phyloP scores from a whole-genome alignment of 1,140 invertebrate species.

The Solen grandis region DNA sequence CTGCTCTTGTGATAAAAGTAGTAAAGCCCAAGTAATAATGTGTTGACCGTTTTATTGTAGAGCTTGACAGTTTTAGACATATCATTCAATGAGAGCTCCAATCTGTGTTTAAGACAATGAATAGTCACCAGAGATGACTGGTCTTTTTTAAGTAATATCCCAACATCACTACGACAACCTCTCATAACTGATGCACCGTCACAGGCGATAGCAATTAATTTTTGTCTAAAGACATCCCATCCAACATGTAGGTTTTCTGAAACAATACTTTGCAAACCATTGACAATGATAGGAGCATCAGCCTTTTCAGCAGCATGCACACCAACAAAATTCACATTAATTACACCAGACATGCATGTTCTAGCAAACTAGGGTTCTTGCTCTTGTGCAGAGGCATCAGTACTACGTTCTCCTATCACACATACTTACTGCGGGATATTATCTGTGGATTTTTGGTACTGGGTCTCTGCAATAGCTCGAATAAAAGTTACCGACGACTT shows the following conservation, averaged over 20 bases:
- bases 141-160: slow-evolving; percentile 20
- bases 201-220: slow-evolving; percentile 22
- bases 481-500: slow-evolving; percentile 25
- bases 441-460: slow-evolving; percentile 25
- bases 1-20: slow-evolving; percentile 57
- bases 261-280: neutral
- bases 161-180: slow-evolving; percentile 5
- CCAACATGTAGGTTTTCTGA: neutral
- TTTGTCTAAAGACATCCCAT: neutral
- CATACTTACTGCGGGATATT: slow-evolving; percentile 17
- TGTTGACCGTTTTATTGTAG: slow-evolving; percentile 37
- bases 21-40: slow-evolving; percentile 28
- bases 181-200: slow-evolving; percentile 49
- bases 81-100: slow-evolving; percentile 47
- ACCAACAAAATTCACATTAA: slow-evolving; percentile 9
- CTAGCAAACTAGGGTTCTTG: slow-evolving; percentile 41
- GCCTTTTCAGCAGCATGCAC: slow-evolving; percentile 1
- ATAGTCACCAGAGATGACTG: slow-evolving; percentile 36
- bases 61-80: neutral
- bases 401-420: slow-evolving; percentile 38
- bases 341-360: slow-evolving; percentile 10
- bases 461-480: slow-evolving; percentile 18
- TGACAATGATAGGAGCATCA: slow-evolving; percentile 12
- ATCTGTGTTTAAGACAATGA: slow-evolving; percentile 44
- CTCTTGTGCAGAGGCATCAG: slow-evolving; percentile 25